Evolutionary conservation across 2,888 invertebrate species (phyloP), one percentile per base, ranked within the genome.

Genomic region (Halictus quadricinctus): DNA sequence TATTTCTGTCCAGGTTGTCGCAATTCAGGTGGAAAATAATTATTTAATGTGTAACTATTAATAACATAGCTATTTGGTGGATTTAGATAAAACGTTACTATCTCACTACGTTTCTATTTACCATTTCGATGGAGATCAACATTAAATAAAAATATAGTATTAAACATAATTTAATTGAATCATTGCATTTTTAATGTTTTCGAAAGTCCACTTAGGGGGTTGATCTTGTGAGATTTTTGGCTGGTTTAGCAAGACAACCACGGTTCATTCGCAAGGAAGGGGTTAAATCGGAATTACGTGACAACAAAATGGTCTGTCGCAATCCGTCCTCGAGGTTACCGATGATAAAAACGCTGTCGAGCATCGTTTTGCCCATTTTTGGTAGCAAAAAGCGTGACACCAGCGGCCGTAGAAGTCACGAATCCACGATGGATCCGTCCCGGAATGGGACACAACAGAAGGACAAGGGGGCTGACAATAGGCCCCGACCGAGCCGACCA

Each of bases 401-500:
- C 46, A n/a, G 12, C 25, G 77, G n/a, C 3, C 15, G 36, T 72
- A 76, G 79, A 70, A 64, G 21, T 64, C 73, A 74, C 41, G 50
- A 66, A 72, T 41, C 8, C 64, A 13, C 4, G 58, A n/a, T 29
- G 48, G 48, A 74, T 60, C 25, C 58, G n/a, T 76, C 64, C 58
- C n/a, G n/a, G 60, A 70, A 58, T 60, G 69, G 43, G 29, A 54
- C 48, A n/a, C 58, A n/a, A 54, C 43, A 69, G 60, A 12, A 21
- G 25, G 29, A 8, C 29, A 29, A 58, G 29, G 41, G 36, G 41
- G 12, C 60, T 64, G 84, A 78, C 80, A 75, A 84, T 84, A 64
- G 29, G 29, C 29, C 36, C 21, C 21, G n/a, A 2, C 15, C 18
- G 25, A 29, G 54, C 74, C 72, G 78, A 88, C 64, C 84, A 90